Evolutionary conservation across 2,888 invertebrate genomes (phyloP).

Genomic region (Caenorhabditis sp.): DNA sequence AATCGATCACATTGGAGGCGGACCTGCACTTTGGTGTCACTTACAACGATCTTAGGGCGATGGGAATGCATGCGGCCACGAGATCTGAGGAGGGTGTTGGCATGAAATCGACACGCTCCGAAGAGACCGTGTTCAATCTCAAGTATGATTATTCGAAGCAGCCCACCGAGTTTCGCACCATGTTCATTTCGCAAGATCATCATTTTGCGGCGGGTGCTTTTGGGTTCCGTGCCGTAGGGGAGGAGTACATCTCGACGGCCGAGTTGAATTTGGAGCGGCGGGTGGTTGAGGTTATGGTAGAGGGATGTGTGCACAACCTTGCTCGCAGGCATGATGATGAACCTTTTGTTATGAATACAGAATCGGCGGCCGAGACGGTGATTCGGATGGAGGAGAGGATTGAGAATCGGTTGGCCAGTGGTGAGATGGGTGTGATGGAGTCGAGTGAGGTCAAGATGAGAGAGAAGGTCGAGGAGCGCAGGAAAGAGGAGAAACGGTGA

Average conservation of each 20-base stretch:
- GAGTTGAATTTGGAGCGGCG: constrained; percentile 42
- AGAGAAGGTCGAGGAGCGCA: constrained; percentile 40
- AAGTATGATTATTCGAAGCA: constrained; percentile 55
- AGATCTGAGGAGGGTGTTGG: constrained; percentile 44
- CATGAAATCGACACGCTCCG: constrained; percentile 48
- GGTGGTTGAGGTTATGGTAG: constrained; percentile 57
- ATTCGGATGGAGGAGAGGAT: constrained; percentile 49
- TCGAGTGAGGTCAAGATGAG: constrained; percentile 40
- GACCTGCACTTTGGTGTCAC: constrained; percentile 36
- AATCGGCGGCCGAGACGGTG: constrained; percentile 44
- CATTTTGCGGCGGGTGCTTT: constrained; percentile 32
- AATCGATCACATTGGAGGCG: constrained; percentile 35
- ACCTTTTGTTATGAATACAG: constrained; percentile 61
- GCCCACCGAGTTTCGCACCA: constrained; percentile 52
- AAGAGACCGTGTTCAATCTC: constrained; percentile 57
- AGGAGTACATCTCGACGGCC: constrained; percentile 39
- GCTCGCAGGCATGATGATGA: constrained; percentile 56
- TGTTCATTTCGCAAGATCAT: constrained; percentile 39
- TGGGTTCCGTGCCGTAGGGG: constrained; percentile 41
- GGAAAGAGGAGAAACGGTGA: constrained; percentile 52
- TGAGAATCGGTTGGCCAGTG: constrained; percentile 36
- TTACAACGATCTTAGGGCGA: constrained; percentile 23
- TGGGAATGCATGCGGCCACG: constrained; percentile 33
- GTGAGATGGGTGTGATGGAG: constrained; percentile 20
- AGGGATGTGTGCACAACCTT: constrained; percentile 55